Evolutionary conservation across 2,797 vertebrate genomes (phyloP).

Genomic region (Meda fulgida): DNA sequence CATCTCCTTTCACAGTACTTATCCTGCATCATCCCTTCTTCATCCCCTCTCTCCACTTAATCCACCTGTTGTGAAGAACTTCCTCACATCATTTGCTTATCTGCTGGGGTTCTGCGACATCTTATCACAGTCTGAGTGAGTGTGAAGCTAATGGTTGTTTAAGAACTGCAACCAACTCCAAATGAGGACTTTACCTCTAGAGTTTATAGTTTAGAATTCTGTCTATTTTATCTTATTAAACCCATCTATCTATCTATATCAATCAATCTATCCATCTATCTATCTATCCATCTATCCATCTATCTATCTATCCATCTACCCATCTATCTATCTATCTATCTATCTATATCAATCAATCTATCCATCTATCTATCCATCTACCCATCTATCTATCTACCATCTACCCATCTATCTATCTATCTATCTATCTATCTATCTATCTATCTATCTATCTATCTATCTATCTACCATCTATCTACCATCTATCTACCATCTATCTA

Average conservation of each 20-base stretch:
- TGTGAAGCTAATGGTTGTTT: slow-evolving; percentile 42
- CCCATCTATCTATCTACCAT: not conserved
- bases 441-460: too few relatives aligned
- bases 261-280: too few relatives aligned
- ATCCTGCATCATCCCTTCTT: slow-evolving; percentile 61
- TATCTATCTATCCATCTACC: not conserved
- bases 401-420: too few relatives aligned
- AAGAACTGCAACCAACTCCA: slow-evolving; percentile 4
- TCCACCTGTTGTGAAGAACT: slow-evolving; percentile 60
- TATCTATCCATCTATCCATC: accelerated
- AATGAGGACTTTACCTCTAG: not conserved
- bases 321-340: too few relatives aligned
- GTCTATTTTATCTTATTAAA: not conserved
- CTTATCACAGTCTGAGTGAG: slow-evolving; percentile 45
- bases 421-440: too few relatives aligned
- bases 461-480: too few relatives aligned
- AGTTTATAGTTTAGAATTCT: not conserved
- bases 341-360: too few relatives aligned
- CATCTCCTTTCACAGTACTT: slow-evolving; percentile 61
- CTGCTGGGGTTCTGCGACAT: slow-evolving; percentile 29
- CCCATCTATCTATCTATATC: not conserved
- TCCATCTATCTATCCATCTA: too few relatives aligned
- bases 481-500: too few relatives aligned
- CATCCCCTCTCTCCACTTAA: slow-evolving; percentile 50
- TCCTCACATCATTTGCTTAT: slow-evolving; percentile 58